A percentile compares a stretch with the other conserved stretches of the same genome.
These are phyloP conservation scores for Oophaga pumilio DNA, from an alignment of 2,113 vertebrate genomes.

Conservation along the genomic window DNA sequence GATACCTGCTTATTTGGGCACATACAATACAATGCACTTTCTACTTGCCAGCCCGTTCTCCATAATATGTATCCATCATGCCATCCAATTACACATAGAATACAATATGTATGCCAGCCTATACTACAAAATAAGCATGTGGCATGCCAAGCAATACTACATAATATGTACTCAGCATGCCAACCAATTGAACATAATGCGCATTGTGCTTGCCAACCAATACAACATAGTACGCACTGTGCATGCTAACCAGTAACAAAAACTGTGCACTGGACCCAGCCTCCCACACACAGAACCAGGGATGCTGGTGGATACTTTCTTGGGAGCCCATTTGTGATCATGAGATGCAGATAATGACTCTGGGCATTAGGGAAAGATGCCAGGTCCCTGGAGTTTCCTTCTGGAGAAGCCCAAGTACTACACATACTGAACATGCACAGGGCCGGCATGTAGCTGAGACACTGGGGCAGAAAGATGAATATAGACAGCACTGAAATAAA, in stretches of 20 bases:
- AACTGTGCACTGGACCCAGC: not conserved
- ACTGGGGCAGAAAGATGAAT: not conserved
- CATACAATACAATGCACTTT: not conserved
- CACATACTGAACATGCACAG: not conserved
- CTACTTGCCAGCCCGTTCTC: not conserved
- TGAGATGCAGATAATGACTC: constrained; percentile 37
- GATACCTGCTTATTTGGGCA: not conserved
- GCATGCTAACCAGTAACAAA: not conserved
- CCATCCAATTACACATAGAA: constrained; percentile 5
- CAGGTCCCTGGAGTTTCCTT: constrained; percentile 31
- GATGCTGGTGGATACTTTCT: constrained; percentile 12
- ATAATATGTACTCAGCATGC: constrained; percentile 25
- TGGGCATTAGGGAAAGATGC: constrained; percentile 24
- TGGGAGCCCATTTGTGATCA: constrained; percentile 2
- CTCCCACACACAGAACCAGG: not conserved
- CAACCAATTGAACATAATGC: constrained; percentile 11
- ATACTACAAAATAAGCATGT: not conserved
- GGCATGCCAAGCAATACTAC: not conserved
- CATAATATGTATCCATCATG: not conserved
- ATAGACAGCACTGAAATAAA: not conserved
- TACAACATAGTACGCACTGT: not conserved
- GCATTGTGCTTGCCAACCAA: constrained; percentile 14
- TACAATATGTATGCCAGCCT: constrained; percentile 6
- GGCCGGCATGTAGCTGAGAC: not conserved
- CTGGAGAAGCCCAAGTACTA: not conserved